A percentile compares a stretch with the other conserved stretches of the same genome.
Evolutionary conservation across 2,797 vertebrate species (phyloP).

Genomic region (Argentina silus): DNA sequence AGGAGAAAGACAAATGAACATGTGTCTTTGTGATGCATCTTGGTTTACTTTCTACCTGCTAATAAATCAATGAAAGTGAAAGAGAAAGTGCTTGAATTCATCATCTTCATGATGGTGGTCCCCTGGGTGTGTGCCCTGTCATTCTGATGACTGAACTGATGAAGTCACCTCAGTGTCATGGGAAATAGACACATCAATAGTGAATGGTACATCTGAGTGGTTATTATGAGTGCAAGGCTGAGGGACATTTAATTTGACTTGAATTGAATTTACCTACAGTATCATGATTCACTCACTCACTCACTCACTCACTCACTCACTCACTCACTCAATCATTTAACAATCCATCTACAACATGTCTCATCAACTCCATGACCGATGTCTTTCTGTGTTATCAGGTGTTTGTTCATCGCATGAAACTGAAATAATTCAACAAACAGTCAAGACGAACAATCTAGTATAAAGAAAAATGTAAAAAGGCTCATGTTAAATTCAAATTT

Average conservation of each 20-base stretch:
- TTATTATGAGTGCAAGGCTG: slow-evolving; percentile 1
- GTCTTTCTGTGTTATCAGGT: too few species aligned
- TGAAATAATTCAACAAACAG: too few species aligned
- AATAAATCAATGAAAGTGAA: slow-evolving; percentile 34
- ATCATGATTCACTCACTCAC: background rate
- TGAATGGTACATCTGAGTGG: background rate
- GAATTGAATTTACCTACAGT: slow-evolving; percentile 10
- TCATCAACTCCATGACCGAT: too few species aligned
- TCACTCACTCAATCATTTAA: background rate
- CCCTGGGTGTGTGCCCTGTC: slow-evolving; percentile 17
- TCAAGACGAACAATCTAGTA: background rate
- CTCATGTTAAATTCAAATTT: slow-evolving; percentile 20
- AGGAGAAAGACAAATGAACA: background rate
- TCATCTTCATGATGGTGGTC: slow-evolving; percentile 24
- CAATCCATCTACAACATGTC: background rate
- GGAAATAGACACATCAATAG: slow-evolving; percentile 24
- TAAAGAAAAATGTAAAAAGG: background rate
- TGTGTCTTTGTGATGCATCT: slow-evolving; percentile 25
- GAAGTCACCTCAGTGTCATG: background rate
- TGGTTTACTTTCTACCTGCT: slow-evolving; percentile 21
- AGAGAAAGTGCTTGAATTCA: slow-evolving; percentile 17
- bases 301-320: background rate
- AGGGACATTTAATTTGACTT: background rate
- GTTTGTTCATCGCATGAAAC: too few species aligned
- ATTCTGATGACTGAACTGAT: slow-evolving; percentile 7